Conservation (phyloP, 2,797 vertebrate species). For the Xenentodon cancila region DNA sequence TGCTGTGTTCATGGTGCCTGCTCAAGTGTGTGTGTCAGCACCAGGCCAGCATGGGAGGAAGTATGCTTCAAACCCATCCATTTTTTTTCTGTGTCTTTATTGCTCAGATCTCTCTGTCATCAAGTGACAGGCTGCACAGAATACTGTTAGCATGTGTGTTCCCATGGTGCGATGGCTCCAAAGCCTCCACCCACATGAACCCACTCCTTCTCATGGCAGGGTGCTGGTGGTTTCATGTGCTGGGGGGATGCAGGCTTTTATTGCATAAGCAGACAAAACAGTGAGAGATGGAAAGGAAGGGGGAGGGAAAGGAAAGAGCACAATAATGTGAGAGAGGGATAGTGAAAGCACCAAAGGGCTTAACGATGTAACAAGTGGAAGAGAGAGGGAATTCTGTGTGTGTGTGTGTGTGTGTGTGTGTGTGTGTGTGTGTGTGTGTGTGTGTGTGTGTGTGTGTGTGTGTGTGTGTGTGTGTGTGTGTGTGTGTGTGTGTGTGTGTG, state of each 20-base stretch:
- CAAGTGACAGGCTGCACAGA: constrained; percentile 62
- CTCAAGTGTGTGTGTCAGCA: constrained; percentile 5
- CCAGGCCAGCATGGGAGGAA: constrained; percentile 31
- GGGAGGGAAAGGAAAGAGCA: constrained; percentile 9
- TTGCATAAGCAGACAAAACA: constrained; percentile 66
- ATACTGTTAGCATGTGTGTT: constrained; percentile 46
- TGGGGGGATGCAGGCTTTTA: constrained; percentile 34
- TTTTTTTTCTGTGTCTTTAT: constrained; percentile 58
- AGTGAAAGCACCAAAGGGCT: constrained; percentile 12
- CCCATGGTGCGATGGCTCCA: constrained; percentile 47
- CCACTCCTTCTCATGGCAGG: constrained; percentile 34
- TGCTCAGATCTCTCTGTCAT: constrained; percentile 59
- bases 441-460: too few species aligned
- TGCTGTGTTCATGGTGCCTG: constrained; percentile 1
- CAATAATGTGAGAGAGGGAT: constrained; percentile 12
- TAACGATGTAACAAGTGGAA: constrained; percentile 5
- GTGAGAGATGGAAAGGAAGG: constrained; percentile 14
- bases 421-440: too few species aligned
- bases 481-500: too few species aligned
- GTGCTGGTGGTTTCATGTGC: constrained; percentile 24
- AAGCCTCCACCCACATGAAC: constrained; percentile 57
- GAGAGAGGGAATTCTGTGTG: not conserved
- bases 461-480: too few species aligned
- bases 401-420: too few species aligned
- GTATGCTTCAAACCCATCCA: constrained; percentile 46